Percentiles rank a stretch among this genome's conserved stretches.
These are phyloP conservation scores for Raja brachyura DNA, from an alignment of 2,113 vertebrate genomes.

Conservation along the genomic window DNA sequence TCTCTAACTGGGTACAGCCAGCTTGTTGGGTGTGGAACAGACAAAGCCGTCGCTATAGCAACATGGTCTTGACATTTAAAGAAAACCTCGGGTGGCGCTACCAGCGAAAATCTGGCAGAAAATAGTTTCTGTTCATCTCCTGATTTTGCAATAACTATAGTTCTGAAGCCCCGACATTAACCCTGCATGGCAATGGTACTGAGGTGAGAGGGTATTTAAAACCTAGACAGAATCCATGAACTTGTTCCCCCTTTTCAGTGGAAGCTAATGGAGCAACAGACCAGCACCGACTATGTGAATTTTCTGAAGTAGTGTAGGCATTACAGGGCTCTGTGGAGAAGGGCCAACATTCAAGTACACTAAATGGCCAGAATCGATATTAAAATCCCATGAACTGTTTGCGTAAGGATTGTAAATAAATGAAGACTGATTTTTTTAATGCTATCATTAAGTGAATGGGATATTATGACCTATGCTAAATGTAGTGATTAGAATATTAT, in stretches of 20 bases:
- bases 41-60: conserved; percentile 1
- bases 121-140: not conserved
- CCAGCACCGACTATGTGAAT: not conserved
- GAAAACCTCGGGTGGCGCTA: not conserved
- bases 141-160: not conserved
- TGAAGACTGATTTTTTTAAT: too few species aligned
- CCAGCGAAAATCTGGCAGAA: not conserved
- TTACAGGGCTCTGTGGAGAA: too few species aligned
- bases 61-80: conserved; percentile 1
- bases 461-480: too few species aligned
- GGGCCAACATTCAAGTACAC: too few species aligned
- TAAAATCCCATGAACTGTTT: too few species aligned
- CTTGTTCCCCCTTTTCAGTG: not conserved
- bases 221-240: not conserved
- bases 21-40: not conserved
- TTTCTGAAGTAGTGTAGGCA: not conserved
- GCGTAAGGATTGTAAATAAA: too few species aligned
- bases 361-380: too few species aligned
- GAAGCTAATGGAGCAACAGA: not conserved
- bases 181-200: not conserved
- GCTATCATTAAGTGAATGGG: too few species aligned
- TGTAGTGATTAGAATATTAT: too few species aligned
- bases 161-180: not conserved
- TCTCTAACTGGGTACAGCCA: conserved; percentile 1
- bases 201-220: not conserved